Percentiles rank a stretch among this genome's conserved stretches.
Conservation (phyloP, 2,888 invertebrate genomes). For the Hydroisotoma schaefferi region DNA sequence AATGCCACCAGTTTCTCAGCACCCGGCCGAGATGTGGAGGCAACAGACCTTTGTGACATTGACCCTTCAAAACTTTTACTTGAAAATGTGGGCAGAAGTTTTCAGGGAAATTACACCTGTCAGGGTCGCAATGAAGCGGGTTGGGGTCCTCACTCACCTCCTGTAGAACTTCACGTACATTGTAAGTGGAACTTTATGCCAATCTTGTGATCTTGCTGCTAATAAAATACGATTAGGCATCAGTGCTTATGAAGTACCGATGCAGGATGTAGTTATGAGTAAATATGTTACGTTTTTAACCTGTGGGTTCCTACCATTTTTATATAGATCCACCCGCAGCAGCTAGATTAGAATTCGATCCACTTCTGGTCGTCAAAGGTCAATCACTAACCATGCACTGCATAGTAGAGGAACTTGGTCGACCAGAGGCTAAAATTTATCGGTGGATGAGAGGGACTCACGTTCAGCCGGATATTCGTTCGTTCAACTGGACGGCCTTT, state of each 20-base stretch:
- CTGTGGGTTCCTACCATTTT: constrained; percentile 13
- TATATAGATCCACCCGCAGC: constrained; percentile 75
- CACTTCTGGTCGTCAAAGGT: constrained; percentile 74
- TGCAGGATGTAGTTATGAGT: too few species aligned
- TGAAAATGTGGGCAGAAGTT: constrained; percentile 78
- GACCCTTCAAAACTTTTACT: constrained; percentile 77
- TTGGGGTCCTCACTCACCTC: constrained; percentile 76
- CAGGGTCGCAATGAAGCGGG: constrained; percentile 83
- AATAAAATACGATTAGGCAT: too few species aligned
- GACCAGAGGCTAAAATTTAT: constrained; percentile 64
- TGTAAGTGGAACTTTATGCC: constrained; percentile 66
- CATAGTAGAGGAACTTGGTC: constrained; percentile 74
- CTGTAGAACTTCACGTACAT: constrained; percentile 73
- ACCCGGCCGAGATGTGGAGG: constrained; percentile 37
- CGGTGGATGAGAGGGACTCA: constrained; percentile 78
- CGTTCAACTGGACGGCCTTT: constrained; percentile 73
- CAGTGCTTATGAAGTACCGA: too few species aligned
- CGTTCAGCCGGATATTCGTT: constrained; percentile 69
- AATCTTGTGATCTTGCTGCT: too few species aligned
- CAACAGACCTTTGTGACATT: constrained; percentile 66
- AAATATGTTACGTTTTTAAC: not conserved
- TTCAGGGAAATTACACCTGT: constrained; percentile 92
- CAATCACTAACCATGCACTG: constrained; percentile 78
- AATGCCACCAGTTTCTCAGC: constrained; percentile 39
- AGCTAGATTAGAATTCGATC: constrained; percentile 71